These are phyloP conservation scores for Numenius arquata DNA, from an alignment of 2,113 vertebrate genomes.

Conservation along the genomic window DNA sequence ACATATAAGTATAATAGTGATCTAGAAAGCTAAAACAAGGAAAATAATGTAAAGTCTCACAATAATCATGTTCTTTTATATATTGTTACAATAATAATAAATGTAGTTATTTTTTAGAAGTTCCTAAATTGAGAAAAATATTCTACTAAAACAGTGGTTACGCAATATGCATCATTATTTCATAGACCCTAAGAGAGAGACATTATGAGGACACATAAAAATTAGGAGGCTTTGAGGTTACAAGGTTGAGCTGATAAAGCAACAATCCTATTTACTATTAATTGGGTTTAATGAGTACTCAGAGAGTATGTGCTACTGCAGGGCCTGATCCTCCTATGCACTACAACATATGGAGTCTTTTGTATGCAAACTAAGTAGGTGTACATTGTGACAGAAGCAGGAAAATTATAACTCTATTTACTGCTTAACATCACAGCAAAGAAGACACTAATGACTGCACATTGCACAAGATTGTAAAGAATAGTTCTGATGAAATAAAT, in stretches of 20 bases:
- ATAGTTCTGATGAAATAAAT: background rate
- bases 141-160: background rate
- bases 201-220: conserved; percentile 19
- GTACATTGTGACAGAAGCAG: background rate
- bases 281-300: background rate
- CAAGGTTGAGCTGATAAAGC: background rate
- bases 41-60: background rate
- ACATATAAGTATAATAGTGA: background rate
- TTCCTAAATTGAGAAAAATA: background rate
- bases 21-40: background rate
- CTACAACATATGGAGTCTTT: background rate
- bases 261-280: background rate
- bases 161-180: conserved; percentile 7
- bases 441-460: background rate
- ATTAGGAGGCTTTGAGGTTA: conserved; percentile 22
- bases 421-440: background rate
- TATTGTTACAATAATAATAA: background rate
- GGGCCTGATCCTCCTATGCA: background rate
- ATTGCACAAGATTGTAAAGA: background rate
- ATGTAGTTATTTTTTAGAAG: background rate
- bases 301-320: background rate
- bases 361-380: background rate
- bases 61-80: background rate
- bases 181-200: background rate
- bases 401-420: background rate